Base-by-base conservation (phyloP, 1,140 invertebrate species). In the Ceratosolen solmsi region DNA sequence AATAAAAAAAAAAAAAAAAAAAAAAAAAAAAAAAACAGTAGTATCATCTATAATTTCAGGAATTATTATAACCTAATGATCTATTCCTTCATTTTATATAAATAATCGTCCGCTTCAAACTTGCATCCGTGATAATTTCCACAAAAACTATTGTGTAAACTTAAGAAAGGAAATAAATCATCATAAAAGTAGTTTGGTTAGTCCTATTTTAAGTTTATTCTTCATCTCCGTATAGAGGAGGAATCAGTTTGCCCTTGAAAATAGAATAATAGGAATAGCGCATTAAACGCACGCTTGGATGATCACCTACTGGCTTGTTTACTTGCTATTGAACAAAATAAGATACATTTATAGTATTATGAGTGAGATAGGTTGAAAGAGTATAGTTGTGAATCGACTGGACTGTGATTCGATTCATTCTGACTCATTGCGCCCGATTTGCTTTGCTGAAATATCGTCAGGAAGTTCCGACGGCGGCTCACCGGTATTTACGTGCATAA, bases 321-420 rank as follows among this genome's bases (percentile, higher is more conserved):
- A 22, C 13, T 63, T 72, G 0, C 22, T 5, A 20, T 3, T 25
- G 49, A 27, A 73, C 1, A 33, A 70, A 46, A 70, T 51, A 63
- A 54, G 74, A 78, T 30, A 46, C 7, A 65, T 68, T 68, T 68
- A 38, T 3, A 68, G 17, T 0, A 20, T 38, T 33, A 22, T 25
- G 63, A 38, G 51, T 22, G 72, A 46, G 60, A 80, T 68, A 84
- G 70, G 83, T 79, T 72, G 82, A 83, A 80, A 79, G 83, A 79
- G 58, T 78, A 38, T 65, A 70, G 30, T 51, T 68, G 78, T 0
- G 20, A 68, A 65, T 83, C 82, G 84, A 85, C 82, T 84, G 76
- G 85, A 82, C 82, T 84, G 82, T 88, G 86, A 89, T 89, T 89
- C 85, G 87, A 90, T 89, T 78, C 76, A 85, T 89, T 89, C 87